Evolutionary conservation across 2,888 invertebrate genomes (phyloP), one percentile per base, ranked within the genome.

Genomic region (Drosophila rubida): DNA sequence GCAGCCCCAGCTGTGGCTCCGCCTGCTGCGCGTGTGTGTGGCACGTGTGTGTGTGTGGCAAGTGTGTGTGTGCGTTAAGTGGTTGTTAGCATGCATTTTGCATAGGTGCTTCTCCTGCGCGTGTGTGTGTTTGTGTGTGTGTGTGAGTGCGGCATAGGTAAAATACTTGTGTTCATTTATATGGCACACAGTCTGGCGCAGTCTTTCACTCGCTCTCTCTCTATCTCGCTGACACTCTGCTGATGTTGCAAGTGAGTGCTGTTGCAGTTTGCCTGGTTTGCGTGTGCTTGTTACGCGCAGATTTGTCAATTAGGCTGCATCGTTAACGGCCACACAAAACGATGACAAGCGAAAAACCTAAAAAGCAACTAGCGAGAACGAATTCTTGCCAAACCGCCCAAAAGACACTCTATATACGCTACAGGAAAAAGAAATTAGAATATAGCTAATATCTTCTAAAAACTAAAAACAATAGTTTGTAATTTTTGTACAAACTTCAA

Each of bases 141-240:
- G 22, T 58, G 59, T 44, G 58, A 48, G 32, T 30, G 42, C 27
- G 58, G 55, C 59, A 62, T 65, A 62, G 85, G 74, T 76, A 62
- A 82, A 85, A 83, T 85, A 77, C 77, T 74, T 79, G 74, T 74
- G 87, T 79, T 87, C 69, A 79, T 85, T 84, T 87, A 67, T 81
- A 79, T 81, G 68, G 66, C 66, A 63, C 27, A 67, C 65, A 66
- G 66, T 87, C 65, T 80, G 57, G 57, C 69, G 61, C 75, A 63
- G 32, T 32, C 50, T 63, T 55, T 55, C 37, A 51, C 7, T 37
- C 11, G 6, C 30, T 30, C 11, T 11, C 30, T 30, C 9, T 30
- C 13, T 13, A 5, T 35, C 9, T 30, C 48, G 59, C 58, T 58
- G n/a, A n/a, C 23, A 60, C 54, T 51, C 53, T 66, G 30, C 62